phyloP scores from a whole-genome alignment of 2,797 vertebrate species.

The Pipistrellus nathusii region DNA sequence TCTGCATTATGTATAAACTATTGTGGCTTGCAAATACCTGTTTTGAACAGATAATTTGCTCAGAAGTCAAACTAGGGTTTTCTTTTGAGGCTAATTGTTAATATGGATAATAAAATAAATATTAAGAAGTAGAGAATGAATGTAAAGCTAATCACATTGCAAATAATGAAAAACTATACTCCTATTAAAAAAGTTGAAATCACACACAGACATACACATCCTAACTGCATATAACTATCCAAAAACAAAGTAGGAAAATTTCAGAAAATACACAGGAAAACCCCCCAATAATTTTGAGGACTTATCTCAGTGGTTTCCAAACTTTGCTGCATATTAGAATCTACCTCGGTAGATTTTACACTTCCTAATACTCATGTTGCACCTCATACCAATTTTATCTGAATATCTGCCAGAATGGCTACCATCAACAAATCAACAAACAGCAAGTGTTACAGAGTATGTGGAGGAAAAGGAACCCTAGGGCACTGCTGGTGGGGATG shows the following conservation, averaged over 20 bases:
- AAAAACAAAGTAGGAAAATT: background rate
- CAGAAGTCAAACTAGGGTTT: background rate
- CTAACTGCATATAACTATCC: background rate
- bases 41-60: constrained; percentile 18
- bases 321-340: background rate
- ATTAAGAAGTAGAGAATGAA: background rate
- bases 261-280: background rate
- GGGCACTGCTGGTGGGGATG: no score
- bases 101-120: constrained; percentile 14
- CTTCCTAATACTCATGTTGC: background rate
- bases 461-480: no score
- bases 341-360: background rate
- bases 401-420: background rate
- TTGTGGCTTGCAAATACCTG: background rate
- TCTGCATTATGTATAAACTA: background rate
- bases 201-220: background rate
- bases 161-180: constrained; percentile 29
- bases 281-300: background rate
- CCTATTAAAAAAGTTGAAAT: constrained; percentile 6
- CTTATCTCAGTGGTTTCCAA: background rate
- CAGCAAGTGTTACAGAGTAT: no score
- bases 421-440: no score
- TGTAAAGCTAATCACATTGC: background rate
- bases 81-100: background rate
- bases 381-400: background rate